Base-by-base conservation (phyloP, 2,113 vertebrate genomes). In the Cyanoderma ruficeps region DNA sequence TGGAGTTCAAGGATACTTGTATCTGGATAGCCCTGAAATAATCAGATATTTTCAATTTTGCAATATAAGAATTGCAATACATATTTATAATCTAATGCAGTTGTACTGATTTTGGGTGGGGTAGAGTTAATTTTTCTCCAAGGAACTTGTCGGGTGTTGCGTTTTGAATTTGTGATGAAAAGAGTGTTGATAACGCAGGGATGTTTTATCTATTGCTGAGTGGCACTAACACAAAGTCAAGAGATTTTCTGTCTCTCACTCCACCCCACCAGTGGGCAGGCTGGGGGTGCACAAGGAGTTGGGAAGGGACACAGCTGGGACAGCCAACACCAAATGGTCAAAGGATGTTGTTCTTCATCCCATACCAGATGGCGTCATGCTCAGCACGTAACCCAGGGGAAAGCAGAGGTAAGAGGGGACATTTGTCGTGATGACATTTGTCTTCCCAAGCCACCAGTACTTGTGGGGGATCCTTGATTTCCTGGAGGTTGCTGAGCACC, bases 341-440 rank as follows among this genome's bases (percentile, higher is more conserved):
- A 53, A 59, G 7, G 41, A 8, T 70, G 21, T 11, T 82, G 15
- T 35, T 35, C 21, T 41, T 83, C 7, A 31, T 44, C 2, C 15
- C 8, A 11, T 30, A 16, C 4, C 0, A 1, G 12, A 19, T 3
- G 11, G 9, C 1, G 1, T 41, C 12, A 8, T 2, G 0, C 2
- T 71, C 46, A 67, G 9, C 2, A 10, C 5, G 10, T 13, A 53
- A 47, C 15, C 41, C 9, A 31, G 15, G 12, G 21, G 10, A 46
- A 69, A 61, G 24, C 60, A 25, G n/a, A 24, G 47, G 27, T 15
- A 37, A 47, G 8, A 3, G 4, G 4, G 13, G 5, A 49, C 4
- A 3, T 78, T 50, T 9, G 3, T 19, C 70, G 13, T 37, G 10
- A 55, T 17, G 11, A 3, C 0, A 0, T 67, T 68, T 80, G 13